These are phyloP conservation scores for Peromyscus melanophrys DNA, from an alignment of 2,797 vertebrate genomes.

Conservation along the genomic window DNA sequence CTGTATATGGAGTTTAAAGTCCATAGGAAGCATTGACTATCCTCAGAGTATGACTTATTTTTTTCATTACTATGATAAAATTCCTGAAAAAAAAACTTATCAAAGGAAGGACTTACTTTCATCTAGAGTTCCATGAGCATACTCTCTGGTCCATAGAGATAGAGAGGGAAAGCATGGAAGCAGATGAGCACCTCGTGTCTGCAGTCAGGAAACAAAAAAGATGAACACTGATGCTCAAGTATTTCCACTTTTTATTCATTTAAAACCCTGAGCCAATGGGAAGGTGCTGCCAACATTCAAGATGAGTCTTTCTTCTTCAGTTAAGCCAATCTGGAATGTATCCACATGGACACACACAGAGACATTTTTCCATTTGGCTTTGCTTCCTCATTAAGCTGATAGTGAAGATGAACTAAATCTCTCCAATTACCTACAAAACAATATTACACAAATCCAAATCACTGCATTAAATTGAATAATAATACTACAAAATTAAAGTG, in stretches of 20 bases:
- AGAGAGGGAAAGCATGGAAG: neutral
- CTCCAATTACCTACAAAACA: neutral
- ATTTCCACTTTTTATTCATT: neutral
- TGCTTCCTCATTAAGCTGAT: neutral
- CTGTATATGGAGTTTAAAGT: neutral
- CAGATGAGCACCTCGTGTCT: neutral
- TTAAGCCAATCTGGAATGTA: too few species aligned
- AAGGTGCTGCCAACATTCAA: neutral
- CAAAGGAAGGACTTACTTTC: neutral
- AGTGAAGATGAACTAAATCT: neutral
- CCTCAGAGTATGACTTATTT: neutral
- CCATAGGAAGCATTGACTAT: neutral
- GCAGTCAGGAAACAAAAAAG: neutral
- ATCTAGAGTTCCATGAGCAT: neutral
- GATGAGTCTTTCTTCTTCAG: neutral
- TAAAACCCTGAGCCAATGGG: too few species aligned
- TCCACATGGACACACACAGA: too few species aligned
- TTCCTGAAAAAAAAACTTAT: neutral
- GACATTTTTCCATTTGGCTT: neutral
- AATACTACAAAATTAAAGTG: neutral
- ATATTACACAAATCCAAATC: neutral
- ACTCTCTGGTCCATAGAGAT: too few species aligned
- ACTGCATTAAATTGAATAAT: neutral
- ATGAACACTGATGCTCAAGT: neutral
- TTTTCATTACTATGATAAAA: neutral